A percentile compares a stretch with the other conserved stretches of the same genome.
Conservation (phyloP, 1,140 invertebrate species). For the Sminthurinus signatus region DNA sequence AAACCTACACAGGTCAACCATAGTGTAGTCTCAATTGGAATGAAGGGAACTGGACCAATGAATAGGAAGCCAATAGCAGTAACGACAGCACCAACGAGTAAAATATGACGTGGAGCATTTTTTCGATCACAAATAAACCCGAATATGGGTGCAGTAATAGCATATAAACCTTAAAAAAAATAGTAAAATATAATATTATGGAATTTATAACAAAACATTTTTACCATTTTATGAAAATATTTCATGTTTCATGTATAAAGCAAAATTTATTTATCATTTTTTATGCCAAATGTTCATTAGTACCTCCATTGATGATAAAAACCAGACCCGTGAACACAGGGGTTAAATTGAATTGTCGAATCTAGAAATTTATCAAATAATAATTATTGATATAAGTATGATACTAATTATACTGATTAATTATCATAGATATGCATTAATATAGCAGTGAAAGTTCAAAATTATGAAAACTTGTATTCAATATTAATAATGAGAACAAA, state of each 20-base stretch:
- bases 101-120: slow-evolving; percentile 59
- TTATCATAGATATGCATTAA: not conserved
- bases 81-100: slow-evolving; percentile 59
- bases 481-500: too few species aligned
- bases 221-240: too few species aligned
- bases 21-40: slow-evolving; percentile 47
- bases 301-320: slow-evolving; percentile 83
- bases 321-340: slow-evolving; percentile 71
- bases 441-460: not conserved
- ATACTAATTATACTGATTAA: not conserved
- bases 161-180: too few species aligned
- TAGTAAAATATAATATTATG: too few species aligned
- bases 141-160: slow-evolving; percentile 55
- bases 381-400: not conserved
- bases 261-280: too few species aligned
- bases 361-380: not conserved
- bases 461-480: slow-evolving; percentile 50
- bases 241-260: too few species aligned
- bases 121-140: slow-evolving; percentile 68
- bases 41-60: slow-evolving; percentile 67
- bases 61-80: slow-evolving; percentile 60
- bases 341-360: slow-evolving; percentile 55
- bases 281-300: too few species aligned
- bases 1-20: slow-evolving; percentile 50
- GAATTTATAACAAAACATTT: too few species aligned